Evolutionary conservation across 2,888 invertebrate species (phyloP), one percentile per base, ranked within the genome.

Genomic region (Heteromyza rotundicornis): DNA sequence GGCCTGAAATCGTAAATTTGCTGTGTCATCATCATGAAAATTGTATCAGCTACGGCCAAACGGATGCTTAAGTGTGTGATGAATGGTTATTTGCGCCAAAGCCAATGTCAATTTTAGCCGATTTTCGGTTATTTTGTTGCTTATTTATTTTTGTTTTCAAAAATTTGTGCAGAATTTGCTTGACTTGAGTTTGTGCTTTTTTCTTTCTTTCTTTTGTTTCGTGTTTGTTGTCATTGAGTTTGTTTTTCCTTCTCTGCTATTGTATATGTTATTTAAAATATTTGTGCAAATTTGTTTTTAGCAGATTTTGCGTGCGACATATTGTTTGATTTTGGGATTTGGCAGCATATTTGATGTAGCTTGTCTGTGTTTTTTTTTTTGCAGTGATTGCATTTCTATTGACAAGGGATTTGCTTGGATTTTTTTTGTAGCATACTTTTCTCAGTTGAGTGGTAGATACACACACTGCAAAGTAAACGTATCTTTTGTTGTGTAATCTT

Each of bases 51-150:
- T 53, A 19, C 27, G 16, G 36, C 24, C 40, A 52, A 59, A 53
- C 35, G 44, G n/a, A 52, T 32, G 40, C 47, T 47, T 59, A 59
- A 59, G 59, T 59, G 27, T 44, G 44, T 59, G 53, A 59, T 59
- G 44, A 59, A 59, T 59, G 50, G 57, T 22, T 35, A 50, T 59
- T 52, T 52, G 52, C 52, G 52, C 27, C 52, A 52, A 59, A 53
- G 53, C 53, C 44, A 59, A 53, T 52, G 59, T 58, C 52, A 40
- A 58, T 58, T 58, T 27, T 58, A 14, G 52, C 22, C 44, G 36
- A 40, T 40, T 58, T 36, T 23, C 51, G 40, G 40, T 23, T 51
- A 49, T 50, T 57, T 14, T 47, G 1, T 40, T 40, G 17, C 16
- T 27, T 27, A 27, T 27, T 27, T 10, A 7, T 27, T 27, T 27